phyloP scores from a whole-genome alignment of 2,888 invertebrate genomes.

The Troilus luridus region DNA sequence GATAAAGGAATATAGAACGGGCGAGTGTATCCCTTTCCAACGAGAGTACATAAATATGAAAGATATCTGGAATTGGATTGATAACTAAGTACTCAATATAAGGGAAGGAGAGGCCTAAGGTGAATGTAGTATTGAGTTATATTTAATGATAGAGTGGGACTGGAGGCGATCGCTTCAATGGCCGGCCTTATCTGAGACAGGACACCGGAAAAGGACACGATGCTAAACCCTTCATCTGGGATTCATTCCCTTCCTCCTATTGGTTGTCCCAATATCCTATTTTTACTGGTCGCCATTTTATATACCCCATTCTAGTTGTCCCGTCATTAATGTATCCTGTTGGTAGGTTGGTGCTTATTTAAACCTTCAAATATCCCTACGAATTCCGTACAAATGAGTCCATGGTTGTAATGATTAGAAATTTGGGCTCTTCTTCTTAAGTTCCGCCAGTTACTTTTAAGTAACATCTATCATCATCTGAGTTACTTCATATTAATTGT shows the following conservation, averaged over 20 bases:
- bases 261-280: slow-evolving; percentile 1
- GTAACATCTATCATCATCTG: too few species aligned
- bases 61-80: slow-evolving; percentile 32
- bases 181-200: neutral
- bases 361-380: neutral
- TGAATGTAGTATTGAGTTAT: slow-evolving; percentile 38
- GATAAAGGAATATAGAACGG: neutral
- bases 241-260: slow-evolving; percentile 21
- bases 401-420: too few species aligned
- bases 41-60: slow-evolving; percentile 31
- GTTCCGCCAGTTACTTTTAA: too few species aligned
- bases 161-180: slow-evolving; percentile 40
- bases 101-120: neutral
- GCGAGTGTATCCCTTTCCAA: neutral
- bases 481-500: too few species aligned
- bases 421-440: too few species aligned
- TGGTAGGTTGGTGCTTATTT: neutral
- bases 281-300: slow-evolving; percentile 22
- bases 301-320: neutral
- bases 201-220: slow-evolving; percentile 43
- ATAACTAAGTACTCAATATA: slow-evolving; percentile 45
- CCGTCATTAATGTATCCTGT: neutral
- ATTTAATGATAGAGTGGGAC: slow-evolving; percentile 25
- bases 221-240: slow-evolving; percentile 13
- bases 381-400: too few species aligned